A percentile compares a stretch with the other conserved stretches of the same genome.
phyloP scores from a whole-genome alignment of 2,113 vertebrate species.

The Oryzias melastigma region DNA sequence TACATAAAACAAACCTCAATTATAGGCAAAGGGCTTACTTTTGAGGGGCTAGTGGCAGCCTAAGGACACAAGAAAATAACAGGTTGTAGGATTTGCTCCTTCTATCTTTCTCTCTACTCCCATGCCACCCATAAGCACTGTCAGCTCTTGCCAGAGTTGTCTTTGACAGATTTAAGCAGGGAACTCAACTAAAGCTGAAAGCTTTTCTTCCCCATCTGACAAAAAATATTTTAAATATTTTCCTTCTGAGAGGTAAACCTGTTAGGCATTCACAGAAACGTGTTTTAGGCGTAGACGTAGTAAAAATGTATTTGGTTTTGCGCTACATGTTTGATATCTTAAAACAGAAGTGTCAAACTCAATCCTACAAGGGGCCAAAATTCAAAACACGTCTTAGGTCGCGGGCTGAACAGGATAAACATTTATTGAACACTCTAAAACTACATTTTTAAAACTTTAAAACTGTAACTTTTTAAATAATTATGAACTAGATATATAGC shows the following conservation, averaged over 20 bases:
- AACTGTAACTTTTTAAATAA: too few species aligned
- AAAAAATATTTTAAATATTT: conserved; percentile 12
- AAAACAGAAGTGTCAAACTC: too few species aligned
- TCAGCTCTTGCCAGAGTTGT: conserved; percentile 63
- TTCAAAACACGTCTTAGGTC: too few species aligned
- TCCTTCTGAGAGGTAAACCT: conserved; percentile 4
- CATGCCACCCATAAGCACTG: conserved; percentile 64
- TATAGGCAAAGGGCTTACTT: conserved; percentile 70
- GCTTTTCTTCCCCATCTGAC: background rate
- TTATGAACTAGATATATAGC: too few species aligned
- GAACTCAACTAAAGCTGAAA: conserved; percentile 50
- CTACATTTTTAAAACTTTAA: too few species aligned
- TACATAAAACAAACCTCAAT: conserved; percentile 68
- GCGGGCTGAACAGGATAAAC: too few species aligned
- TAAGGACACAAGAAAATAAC: conserved; percentile 46
- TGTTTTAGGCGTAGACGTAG: conserved; percentile 34
- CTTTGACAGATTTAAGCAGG: conserved; percentile 60
- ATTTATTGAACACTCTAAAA: too few species aligned
- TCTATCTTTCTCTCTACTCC: conserved; percentile 47
- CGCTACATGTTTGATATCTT: conserved; percentile 31
- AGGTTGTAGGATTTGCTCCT: conserved; percentile 72
- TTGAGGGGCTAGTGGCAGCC: conserved; percentile 52
- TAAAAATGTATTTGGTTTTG: conserved; percentile 46
- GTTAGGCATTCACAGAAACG: conserved; percentile 29
- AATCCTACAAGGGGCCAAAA: too few species aligned